Base-by-base conservation (phyloP, 2,113 vertebrate species). In the Melanerpes formicivorus region DNA sequence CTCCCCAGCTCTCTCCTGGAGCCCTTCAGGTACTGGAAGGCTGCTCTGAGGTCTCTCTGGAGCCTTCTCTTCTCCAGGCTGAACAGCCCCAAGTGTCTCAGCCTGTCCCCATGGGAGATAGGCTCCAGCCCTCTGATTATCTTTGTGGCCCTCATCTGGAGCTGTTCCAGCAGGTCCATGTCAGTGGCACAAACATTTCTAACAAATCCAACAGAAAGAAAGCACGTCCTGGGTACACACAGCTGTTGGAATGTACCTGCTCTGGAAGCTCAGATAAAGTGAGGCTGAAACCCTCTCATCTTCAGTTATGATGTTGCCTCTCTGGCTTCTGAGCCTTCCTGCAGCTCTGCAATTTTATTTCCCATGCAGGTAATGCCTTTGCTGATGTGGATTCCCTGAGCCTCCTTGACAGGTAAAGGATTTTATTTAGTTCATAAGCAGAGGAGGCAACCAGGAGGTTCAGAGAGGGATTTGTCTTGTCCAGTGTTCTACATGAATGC, bases 401-500 rank as follows among this genome's bases (percentile, higher is more conserved):
- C 9, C 23, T 77, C 46, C 80, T 72, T 67, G 59, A 52, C 48
- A 77, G 11, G 16, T 32, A 72, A 67, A 19, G 72, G 3, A 84
- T 73, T 58, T 63, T 81, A 58, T 29, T 58, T 72, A 23, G 73
- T 50, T 88, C 30, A 32, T 13, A 18, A 91, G 62, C 8, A 56
- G 18, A 58, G 32, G 19, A 60, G 69, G 37, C 14, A 62, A 66
- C 56, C 23, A 14, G 3, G 8, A 42, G 11, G 42, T 52, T 76
- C 37, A 55, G 62, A 32, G 40, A 65, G 22, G 9, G 37, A 78
- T 81, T 25, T 72, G 48, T 40, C 55, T 54, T 63, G 46, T 62
- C 55, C 65, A 56, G 1, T 0, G 0, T 80, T 50, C 37, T 5
- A 18, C 8, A 58, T 16, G 11, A 59, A 59, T 11, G 19, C 13